Evolutionary conservation across 2,888 invertebrate genomes (phyloP).

Genomic region (Capitulum mitella): DNA sequence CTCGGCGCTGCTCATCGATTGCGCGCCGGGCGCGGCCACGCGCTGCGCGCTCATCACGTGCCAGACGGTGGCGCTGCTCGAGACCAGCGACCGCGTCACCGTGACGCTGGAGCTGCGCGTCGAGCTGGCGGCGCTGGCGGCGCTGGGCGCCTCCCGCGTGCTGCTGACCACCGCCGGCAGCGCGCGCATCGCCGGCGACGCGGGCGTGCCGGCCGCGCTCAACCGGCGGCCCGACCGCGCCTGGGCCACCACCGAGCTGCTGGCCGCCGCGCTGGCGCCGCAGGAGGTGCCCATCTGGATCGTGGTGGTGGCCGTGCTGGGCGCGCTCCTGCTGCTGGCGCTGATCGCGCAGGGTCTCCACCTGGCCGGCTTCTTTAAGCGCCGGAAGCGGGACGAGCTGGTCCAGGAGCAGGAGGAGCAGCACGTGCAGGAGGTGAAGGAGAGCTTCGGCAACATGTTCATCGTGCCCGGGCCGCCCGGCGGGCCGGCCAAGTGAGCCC

Average conservation of each 20-base stretch:
- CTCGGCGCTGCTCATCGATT: neutral
- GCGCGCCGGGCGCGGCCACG: neutral
- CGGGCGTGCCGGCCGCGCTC: neutral
- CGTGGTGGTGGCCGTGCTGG: slow-evolving; percentile 25
- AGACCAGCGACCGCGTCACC: neutral
- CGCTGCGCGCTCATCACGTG: neutral
- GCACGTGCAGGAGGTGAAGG: neutral
- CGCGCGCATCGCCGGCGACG: neutral
- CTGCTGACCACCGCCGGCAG: neutral
- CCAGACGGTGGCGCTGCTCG: neutral
- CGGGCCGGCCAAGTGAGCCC: neutral
- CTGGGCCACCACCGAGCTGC: neutral
- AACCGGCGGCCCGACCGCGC: neutral
- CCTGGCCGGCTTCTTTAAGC: slow-evolving; percentile 10
- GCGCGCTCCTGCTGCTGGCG: slow-evolving; percentile 21
- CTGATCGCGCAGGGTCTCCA: slow-evolving; percentile 1
- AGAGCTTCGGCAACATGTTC: neutral
- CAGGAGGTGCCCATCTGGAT: slow-evolving; percentile 25
- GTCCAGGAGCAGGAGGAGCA: slow-evolving; percentile 1
- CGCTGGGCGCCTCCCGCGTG: neutral
- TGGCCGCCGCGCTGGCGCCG: neutral
- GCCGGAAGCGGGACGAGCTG: neutral
- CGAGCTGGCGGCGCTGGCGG: neutral
- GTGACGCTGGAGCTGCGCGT: neutral
- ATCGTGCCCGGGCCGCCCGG: neutral